Evolutionary conservation across 2,113 vertebrate genomes (phyloP).

Genomic region (Eretmodus cyanostictus): DNA sequence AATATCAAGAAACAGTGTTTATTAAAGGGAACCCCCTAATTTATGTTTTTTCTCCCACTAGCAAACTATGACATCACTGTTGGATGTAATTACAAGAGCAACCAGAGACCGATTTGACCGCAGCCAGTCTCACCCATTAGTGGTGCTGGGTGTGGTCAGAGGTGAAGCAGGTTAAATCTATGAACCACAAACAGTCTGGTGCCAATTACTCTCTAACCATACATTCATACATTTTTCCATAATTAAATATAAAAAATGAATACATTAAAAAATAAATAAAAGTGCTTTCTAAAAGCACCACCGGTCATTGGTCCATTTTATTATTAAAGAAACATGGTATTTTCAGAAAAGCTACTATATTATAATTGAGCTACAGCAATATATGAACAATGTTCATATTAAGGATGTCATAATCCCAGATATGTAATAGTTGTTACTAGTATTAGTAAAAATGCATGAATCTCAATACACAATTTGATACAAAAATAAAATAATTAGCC

Average conservation of each 20-base stretch:
- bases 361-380: too few species aligned
- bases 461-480: too few species aligned
- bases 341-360: too few species aligned
- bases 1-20: background rate
- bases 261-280: background rate
- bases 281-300: background rate
- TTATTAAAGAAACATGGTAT: too few species aligned
- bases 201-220: background rate
- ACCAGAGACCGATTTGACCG: background rate
- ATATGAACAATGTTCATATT: too few species aligned
- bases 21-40: background rate
- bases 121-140: background rate
- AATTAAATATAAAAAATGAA: fast-evolving
- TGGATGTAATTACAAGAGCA: background rate
- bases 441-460: too few species aligned
- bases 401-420: too few species aligned
- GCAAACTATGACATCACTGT: background rate
- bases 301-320: background rate
- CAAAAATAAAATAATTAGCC: too few species aligned
- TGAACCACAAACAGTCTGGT: background rate
- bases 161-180: background rate
- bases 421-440: too few species aligned
- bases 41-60: background rate
- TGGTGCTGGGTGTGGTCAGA: background rate
- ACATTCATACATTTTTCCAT: background rate